Percentiles rank a stretch among this genome's conserved stretches.
phyloP scores from a whole-genome alignment of 2,888 invertebrate species.

The Caenorhabditis auriculariae region DNA sequence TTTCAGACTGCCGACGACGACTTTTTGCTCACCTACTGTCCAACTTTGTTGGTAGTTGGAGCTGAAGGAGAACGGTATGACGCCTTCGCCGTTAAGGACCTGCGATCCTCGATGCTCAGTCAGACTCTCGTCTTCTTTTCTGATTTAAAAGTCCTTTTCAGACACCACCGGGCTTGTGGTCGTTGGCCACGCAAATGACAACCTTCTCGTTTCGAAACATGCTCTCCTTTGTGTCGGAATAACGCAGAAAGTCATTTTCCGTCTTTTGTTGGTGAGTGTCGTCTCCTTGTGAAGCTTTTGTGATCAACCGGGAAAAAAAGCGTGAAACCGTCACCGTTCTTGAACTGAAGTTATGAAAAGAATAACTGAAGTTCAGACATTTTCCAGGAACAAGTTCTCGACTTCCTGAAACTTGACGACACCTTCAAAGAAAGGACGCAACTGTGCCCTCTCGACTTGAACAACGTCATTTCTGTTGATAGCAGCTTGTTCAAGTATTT shows the following conservation, averaged over 20 bases:
- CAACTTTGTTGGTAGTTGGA: conserved; percentile 53
- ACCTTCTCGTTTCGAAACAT: conserved; percentile 37
- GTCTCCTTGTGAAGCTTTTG: too few species aligned
- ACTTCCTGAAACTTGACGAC: conserved; percentile 39
- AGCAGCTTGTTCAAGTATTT: conserved; percentile 2
- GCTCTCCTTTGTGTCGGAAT: conserved; percentile 36
- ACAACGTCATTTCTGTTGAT: conserved; percentile 33
- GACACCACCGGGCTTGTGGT: conserved; percentile 44
- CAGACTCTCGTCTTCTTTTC: conserved; percentile 6
- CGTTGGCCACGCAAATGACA: conserved; percentile 42
- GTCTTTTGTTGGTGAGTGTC: conserved; percentile 38
- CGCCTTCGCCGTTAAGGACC: conserved; percentile 29
- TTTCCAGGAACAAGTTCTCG: conserved; percentile 44
- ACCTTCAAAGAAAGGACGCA: conserved; percentile 13
- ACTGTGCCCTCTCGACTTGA: conserved; percentile 24
- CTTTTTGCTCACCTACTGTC: conserved; percentile 54
- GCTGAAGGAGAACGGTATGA: conserved; percentile 39
- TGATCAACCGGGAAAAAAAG: too few species aligned
- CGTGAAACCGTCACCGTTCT: too few species aligned
- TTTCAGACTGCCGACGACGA: conserved; percentile 51
- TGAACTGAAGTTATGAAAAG: neutral
- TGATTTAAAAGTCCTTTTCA: conserved; percentile 12
- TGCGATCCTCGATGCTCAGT: conserved; percentile 48
- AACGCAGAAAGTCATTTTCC: conserved; percentile 42
- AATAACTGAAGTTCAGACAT: neutral